Base-by-base conservation (phyloP, 1,140 invertebrate genomes). In the Cotesia chilonis region DNA sequence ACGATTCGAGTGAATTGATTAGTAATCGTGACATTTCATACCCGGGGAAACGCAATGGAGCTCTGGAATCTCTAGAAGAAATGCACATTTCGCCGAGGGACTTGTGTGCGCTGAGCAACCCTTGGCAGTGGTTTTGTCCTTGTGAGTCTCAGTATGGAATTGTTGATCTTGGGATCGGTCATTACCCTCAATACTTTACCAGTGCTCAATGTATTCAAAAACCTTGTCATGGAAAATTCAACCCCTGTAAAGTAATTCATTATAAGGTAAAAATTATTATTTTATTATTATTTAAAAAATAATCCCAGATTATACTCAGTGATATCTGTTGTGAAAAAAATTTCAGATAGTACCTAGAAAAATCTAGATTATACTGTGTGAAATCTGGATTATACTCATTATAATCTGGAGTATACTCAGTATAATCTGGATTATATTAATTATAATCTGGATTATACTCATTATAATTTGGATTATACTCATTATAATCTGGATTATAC, bases 101-200 rank as follows among this genome's bases (percentile, higher is more conserved):
- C 51, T 67, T 59, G 7, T 28, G 52, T 38, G n/a, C 57, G 41
- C 6, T 14, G 12, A 14, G n/a, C 6, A 28, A 57, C 14, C 71
- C 69, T 5, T 78, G 17, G 35, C 72, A 74, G 71, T 72, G 68
- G 20, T 7, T 55, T 52, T 80, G 76, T 60, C 60, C 65, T 36
- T 81, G 81, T 67, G 76, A 77, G 17, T 76, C 76, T 4, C 69
- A 78, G 6, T 74, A 79, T 57, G 75, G 75, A 3, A 61, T 81
- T 17, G 60, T 71, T 3, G 77, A 82, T 55, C 70, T 82, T 0
- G 81, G 80, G 51, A 68, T 74, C 6, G 77, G 73, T 4, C 71
- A 78, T 54, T 82, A 81, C 66, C 80, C 80, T 7, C 76, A 77
- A 61, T 81, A 80, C 36, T 51, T 82, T 4, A 72, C 76, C 0